Percentiles rank a stretch among this genome's conserved stretches.
Evolutionary conservation across 2,113 vertebrate genomes (phyloP).

Genomic region (Gnathonemus echidnorhynchus): DNA sequence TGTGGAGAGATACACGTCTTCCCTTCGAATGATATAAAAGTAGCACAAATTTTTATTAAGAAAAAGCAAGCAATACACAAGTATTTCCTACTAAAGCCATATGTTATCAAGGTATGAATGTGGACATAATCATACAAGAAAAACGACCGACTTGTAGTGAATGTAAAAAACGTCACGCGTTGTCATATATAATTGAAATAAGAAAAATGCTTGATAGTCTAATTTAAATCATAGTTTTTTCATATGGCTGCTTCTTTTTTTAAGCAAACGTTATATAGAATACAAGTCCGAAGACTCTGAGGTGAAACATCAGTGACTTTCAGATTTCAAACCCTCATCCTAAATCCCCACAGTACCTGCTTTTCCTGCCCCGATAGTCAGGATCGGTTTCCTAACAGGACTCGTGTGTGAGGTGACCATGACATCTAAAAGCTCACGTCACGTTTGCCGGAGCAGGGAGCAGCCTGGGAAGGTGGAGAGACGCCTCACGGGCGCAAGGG

Average conservation of each 20-base stretch:
- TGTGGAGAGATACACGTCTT: not conserved
- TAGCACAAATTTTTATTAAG: not conserved
- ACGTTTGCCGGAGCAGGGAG: not conserved
- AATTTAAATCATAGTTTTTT: not conserved
- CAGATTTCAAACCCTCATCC: not conserved
- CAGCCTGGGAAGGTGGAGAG: not conserved
- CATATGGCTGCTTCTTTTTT: not conserved
- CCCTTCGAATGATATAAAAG: not conserved
- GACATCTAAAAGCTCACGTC: not conserved
- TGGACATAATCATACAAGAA: not conserved
- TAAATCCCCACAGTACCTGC: not conserved
- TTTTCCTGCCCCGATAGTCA: not conserved
- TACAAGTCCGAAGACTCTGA: not conserved
- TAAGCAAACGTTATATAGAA: not conserved
- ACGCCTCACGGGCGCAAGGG: slow-evolving; percentile 14
- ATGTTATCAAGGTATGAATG: not conserved
- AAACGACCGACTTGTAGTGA: not conserved
- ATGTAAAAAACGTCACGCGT: not conserved
- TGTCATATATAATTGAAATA: not conserved
- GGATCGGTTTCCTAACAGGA: not conserved
- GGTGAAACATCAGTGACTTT: not conserved
- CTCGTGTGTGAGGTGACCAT: not conserved
- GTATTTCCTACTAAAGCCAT: not conserved
- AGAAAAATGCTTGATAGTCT: not conserved
- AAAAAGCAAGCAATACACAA: not conserved